Conservation (phyloP, 1,140 invertebrate species). For the Listronotus oregonensis region DNA sequence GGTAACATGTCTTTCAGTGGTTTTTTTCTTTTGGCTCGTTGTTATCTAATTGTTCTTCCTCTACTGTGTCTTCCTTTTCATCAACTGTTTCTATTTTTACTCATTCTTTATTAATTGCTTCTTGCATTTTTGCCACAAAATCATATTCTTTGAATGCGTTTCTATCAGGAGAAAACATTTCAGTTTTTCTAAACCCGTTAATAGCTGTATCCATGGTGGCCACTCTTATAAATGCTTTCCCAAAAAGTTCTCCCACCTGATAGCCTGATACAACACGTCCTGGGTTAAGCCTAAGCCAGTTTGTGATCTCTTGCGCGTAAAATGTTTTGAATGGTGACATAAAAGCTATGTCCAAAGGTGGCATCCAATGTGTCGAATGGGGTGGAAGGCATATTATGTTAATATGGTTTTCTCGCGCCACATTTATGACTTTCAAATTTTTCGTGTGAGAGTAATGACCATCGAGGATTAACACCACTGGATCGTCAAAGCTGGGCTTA, state of each 20-base stretch:
- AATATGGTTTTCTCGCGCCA: not conserved
- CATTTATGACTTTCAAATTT: not conserved
- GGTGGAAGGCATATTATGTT: not conserved
- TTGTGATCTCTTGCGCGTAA: not conserved
- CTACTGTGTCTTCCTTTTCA: no score
- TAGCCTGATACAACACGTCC: not conserved
- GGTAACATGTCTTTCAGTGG: no score
- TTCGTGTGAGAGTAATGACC: conserved; percentile 44
- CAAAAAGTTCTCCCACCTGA: not conserved
- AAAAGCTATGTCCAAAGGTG: not conserved
- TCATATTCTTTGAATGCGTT: no score
- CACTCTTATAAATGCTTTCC: not conserved
- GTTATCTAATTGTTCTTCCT: no score
- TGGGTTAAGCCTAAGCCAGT: not conserved
- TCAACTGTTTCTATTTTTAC: no score
- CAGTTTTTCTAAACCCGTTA: no score
- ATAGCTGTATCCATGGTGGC: not conserved
- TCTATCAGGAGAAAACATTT: no score
- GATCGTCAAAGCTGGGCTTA: conserved; percentile 39
- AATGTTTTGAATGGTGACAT: not conserved
- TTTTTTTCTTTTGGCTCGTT: no score
- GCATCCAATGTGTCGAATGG: not conserved
- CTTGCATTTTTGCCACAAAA: no score
- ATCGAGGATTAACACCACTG: conserved; percentile 51
- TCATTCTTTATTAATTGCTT: no score